Base-by-base conservation (phyloP, 2,888 invertebrate species). In the Diaperis boleti region DNA sequence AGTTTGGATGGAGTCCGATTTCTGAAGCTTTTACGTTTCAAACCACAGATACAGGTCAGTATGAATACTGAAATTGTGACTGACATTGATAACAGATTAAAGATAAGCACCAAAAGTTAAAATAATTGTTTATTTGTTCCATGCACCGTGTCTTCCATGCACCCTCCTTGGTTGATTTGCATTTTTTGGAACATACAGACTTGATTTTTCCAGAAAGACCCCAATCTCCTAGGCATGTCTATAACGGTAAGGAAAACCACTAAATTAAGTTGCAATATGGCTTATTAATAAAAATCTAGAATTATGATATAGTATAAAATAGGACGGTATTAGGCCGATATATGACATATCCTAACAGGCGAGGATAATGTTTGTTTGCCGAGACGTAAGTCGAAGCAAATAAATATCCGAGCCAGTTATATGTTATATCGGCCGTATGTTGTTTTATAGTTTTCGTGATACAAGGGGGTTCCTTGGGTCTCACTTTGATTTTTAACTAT, bases 1-100 rank as follows among this genome's bases (percentile, higher is more conserved):
- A 87, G 69, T 89, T 86, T 76, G 89, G 89, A 63, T 88, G 88
- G 88, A 87, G 87, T 78, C 85, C 86, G 55, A 81, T 85, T 71
- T 87, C 88, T 15, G 86, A 86, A 55, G 84, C 85, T 52, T 88
- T 88, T 77, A 82, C 84, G 63, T 89, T 88, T 78, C 85, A 85
- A 71, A 88, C 88, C 66, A 85, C 87, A 70, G 86, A 86, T 68
- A 84, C 85, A 81, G 87, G 88, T 88, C 74, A 81, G 85, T 82
- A 68, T 66, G 57, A 42, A 8, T 7, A 17, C n/a, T n/a, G n/a
- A n/a, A n/a, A n/a, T 41, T 10, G 1, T 29, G 20, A 7, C 5
- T 13, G 11, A 33, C n/a, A 10, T 33, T 11, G 33, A 13, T 11
- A 5, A 33, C 11, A 2, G 1, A 33, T 5, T 33, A 39, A 29